Evolutionary conservation across 2,113 vertebrate species (phyloP), one percentile per base, ranked within the genome.

Genomic region (Circaetus gallicus): DNA sequence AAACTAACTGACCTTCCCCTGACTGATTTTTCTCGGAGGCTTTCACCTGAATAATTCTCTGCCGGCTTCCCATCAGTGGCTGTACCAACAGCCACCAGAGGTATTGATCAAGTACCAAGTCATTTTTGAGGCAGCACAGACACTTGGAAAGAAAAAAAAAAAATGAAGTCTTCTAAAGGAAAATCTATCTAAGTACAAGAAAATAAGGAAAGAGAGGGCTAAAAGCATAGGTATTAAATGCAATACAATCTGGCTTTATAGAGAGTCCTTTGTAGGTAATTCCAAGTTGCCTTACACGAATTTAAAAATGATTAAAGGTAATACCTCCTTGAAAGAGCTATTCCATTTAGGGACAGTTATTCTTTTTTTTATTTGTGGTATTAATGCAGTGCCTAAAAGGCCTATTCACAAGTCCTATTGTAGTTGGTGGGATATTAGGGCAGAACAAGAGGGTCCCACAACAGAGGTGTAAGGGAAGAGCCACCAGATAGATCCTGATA

Each of bases 31-130:
- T 73, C 89, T 86, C 5, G 0, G 67, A 92, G 85, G 58, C 74
- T 96, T 92, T 92, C 90, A 69, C 59, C 5, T 45, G 91, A 83
- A 67, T 91, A 93, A 95, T 91, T 96, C 83, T 88, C 71, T 16
- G 34, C 88, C 10, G 2, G 69, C 80, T 94, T 81, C 81, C 77
- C 83, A 58, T 91, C 94, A 74, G 90, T 17, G 36, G 66, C 90
- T 73, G 38, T 69, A 92, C 83, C 69, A 87, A 89, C 77, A 96
- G 88, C 73, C 69, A 95, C 80, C 81, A 80, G 55, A 52, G 72
- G 85, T 91, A 97, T 97, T 42, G 97, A 97, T 97, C 83, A 92
- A 56, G 49, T 20, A 62, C 88, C 61, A 67, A 97, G 86, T 86
- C 86, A 91, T 86, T 96, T 92, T 36, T 91, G 52, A 91, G 81